Percentiles rank a stretch among this genome's conserved stretches.
These are phyloP conservation scores for Diplazon laetatorius DNA, from an alignment of 2,888 invertebrate species.

Conservation along the genomic window DNA sequence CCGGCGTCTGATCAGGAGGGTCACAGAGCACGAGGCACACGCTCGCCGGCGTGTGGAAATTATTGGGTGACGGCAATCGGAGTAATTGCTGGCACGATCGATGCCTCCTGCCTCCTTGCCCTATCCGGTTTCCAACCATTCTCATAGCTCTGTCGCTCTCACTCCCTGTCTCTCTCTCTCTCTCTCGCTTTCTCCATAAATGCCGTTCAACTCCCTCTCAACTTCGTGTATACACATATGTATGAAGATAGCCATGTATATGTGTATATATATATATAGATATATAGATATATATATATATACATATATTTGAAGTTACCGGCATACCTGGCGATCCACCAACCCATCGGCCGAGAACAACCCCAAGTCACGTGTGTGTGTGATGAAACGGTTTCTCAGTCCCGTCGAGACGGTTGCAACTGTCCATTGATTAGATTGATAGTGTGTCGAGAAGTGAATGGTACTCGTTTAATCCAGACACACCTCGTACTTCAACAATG, in stretches of 20 bases:
- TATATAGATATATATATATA: background rate
- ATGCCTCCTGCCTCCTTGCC: conserved; percentile 65
- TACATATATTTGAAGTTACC: conserved; percentile 21
- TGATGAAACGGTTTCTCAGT: conserved; percentile 59
- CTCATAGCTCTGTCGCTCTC: conserved; percentile 8
- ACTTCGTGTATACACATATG: background rate
- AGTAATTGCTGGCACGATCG: conserved; percentile 66
- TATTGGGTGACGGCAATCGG: conserved; percentile 68
- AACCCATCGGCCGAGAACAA: conserved; percentile 30
- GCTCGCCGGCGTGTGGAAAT: conserved; percentile 63
- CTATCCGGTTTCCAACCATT: conserved; percentile 61
- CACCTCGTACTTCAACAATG: conserved; percentile 2
- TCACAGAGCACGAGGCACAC: conserved; percentile 57
- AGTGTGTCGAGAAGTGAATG: conserved; percentile 31
- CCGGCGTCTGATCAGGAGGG: conserved; percentile 51
- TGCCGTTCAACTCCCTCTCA: background rate
- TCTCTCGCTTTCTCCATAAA: background rate
- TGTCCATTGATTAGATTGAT: conserved; percentile 63
- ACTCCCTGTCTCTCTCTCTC: conserved; percentile 3
- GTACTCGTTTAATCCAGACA: conserved; percentile 2
- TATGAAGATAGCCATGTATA: no score
- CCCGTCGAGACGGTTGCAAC: conserved; percentile 59
- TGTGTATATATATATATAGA: no score
- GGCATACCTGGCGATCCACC: conserved; percentile 45
- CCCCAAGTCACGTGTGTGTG: conserved; percentile 24